Evolutionary conservation across 2,888 invertebrate species (phyloP).

Genomic region (Elaeidobius kamerunicus): DNA sequence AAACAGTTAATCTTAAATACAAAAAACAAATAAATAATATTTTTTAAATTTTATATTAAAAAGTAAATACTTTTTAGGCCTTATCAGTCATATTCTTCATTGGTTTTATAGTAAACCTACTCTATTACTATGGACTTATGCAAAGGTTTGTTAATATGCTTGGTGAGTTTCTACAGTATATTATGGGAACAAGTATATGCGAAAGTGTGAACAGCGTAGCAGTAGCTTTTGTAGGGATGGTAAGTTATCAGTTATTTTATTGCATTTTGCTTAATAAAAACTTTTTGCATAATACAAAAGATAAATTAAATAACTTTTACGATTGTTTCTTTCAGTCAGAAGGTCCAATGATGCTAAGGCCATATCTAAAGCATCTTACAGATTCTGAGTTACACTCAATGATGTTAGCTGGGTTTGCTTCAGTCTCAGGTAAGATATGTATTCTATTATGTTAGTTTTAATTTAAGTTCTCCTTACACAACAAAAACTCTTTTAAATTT

Average conservation of each 20-base stretch:
- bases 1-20: no score
- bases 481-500: no score
- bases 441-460: not conserved
- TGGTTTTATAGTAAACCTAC: constrained; percentile 82
- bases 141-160: constrained; percentile 80
- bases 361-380: constrained; percentile 81
- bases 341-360: constrained; percentile 83
- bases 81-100: constrained; percentile 93
- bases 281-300: not conserved
- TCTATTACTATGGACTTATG: constrained; percentile 87
- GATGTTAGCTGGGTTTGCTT: constrained; percentile 93
- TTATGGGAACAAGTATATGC: constrained; percentile 86
- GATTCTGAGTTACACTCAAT: constrained; percentile 90
- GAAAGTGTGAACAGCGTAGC: constrained; percentile 92
- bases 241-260: no score
- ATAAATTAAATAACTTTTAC: constrained; percentile 32
- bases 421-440: constrained; percentile 71
- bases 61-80: constrained; percentile 58
- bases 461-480: not conserved
- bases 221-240: constrained; percentile 93
- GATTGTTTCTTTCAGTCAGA: constrained; percentile 71
- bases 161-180: constrained; percentile 69
- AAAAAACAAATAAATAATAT: no score
- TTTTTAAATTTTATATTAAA: no score
- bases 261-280: no score